Percentiles rank a stretch among this genome's conserved stretches.
phyloP scores from a whole-genome alignment of 1,140 invertebrate genomes.

The Temnothorax longispinosus region DNA sequence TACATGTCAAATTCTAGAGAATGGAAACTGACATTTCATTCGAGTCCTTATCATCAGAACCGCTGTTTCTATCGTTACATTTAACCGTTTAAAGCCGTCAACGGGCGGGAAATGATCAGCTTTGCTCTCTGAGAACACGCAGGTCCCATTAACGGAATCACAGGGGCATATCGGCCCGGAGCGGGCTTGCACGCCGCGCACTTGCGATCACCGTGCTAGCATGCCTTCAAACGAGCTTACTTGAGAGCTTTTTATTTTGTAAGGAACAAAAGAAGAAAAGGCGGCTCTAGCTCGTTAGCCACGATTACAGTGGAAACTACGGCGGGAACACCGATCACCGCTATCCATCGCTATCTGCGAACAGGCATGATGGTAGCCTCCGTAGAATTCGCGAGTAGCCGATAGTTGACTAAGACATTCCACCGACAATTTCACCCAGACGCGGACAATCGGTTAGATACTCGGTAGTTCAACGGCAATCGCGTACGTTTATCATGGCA shows the following conservation, averaged over 20 bases:
- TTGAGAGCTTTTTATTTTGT: constrained; percentile 42
- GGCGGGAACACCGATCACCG: constrained; percentile 53
- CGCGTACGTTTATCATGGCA: constrained; percentile 33
- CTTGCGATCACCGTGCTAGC: constrained; percentile 37
- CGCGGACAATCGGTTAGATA: constrained; percentile 63
- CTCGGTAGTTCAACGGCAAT: constrained; percentile 48
- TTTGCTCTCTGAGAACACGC: constrained; percentile 26
- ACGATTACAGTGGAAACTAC: constrained; percentile 51
- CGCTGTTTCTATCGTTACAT: constrained; percentile 20
- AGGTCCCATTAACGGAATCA: constrained; percentile 53
- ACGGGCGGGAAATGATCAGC: constrained; percentile 42
- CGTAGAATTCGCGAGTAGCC: constrained; percentile 66
- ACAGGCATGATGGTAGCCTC: constrained; percentile 56
- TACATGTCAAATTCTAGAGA: background rate
- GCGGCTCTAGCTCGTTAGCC: constrained; percentile 61
- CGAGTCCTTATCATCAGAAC: background rate
- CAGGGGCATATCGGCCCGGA: constrained; percentile 33
- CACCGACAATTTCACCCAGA: constrained; percentile 50
- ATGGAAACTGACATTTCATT: background rate
- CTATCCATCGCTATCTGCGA: constrained; percentile 35
- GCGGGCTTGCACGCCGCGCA: constrained; percentile 8
- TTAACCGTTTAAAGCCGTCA: constrained; percentile 21
- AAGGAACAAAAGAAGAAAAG: constrained; percentile 21
- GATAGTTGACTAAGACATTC: constrained; percentile 75
- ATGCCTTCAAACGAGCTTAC: constrained; percentile 47